A percentile compares a stretch with the other conserved stretches of the same genome.
phyloP scores from a whole-genome alignment of 1,140 invertebrate genomes.

The Schlechtendalia chinensis region DNA sequence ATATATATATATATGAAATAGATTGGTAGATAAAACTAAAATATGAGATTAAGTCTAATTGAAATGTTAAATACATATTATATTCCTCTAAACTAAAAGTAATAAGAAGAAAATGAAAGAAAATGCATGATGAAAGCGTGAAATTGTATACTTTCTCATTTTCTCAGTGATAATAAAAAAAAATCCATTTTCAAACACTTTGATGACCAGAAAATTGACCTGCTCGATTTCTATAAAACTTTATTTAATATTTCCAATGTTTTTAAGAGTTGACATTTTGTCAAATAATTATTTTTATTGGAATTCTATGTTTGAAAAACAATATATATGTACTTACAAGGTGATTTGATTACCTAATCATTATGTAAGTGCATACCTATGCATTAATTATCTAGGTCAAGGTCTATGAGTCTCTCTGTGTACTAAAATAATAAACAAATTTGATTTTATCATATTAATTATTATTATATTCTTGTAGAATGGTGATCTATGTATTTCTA shows the following conservation, averaged over 20 bases:
- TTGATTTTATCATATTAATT: too few relatives aligned
- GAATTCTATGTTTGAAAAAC: background rate
- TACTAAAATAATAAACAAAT: background rate
- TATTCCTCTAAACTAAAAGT: too few relatives aligned
- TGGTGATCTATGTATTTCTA: constrained; percentile 98
- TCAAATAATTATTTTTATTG: background rate
- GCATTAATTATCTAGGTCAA: constrained; percentile 9
- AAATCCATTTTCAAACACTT: background rate
- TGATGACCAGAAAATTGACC: background rate
- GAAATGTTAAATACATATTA: too few relatives aligned
- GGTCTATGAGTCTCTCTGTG: background rate
- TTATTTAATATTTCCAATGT: background rate
- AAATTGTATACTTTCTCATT: constrained; percentile 21
- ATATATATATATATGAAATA: too few relatives aligned
- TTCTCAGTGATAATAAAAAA: background rate
- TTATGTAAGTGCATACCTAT: background rate
- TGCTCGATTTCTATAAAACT: background rate
- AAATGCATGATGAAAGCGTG: constrained; percentile 8
- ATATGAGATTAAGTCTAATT: too few relatives aligned
- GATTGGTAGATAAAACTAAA: too few relatives aligned
- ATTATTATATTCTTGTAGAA: constrained; percentile 68
- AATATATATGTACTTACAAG: background rate
- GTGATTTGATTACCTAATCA: background rate
- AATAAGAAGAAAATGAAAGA: background rate
- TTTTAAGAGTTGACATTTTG: background rate